A percentile compares a stretch with the other conserved stretches of the same genome.
Conservation (phyloP, 2,797 vertebrate genomes). For the Tinamus major region DNA sequence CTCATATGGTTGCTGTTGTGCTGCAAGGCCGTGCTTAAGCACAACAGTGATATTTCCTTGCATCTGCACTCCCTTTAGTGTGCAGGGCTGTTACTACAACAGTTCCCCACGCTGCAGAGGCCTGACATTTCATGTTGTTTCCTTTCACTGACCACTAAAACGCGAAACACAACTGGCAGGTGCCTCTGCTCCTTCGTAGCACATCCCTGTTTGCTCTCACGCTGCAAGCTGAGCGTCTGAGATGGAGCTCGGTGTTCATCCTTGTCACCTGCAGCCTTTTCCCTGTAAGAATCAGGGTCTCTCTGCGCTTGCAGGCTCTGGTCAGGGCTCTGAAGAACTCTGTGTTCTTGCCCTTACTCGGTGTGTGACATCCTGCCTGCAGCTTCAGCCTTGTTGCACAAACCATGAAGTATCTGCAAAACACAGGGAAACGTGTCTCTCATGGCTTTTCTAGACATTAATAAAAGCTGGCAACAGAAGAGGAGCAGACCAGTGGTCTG, state of each 20-base stretch:
- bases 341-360: not conserved
- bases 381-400: not conserved
- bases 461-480: not conserved
- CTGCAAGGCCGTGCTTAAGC: fast-evolving
- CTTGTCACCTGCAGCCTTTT: not conserved
- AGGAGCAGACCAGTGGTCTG: not conserved
- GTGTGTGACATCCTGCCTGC: not conserved
- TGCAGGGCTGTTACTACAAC: not conserved
- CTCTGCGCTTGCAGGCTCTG: not conserved
- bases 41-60: not conserved
- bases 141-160: not conserved
- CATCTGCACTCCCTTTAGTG: not conserved
- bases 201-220: not conserved
- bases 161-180: not conserved
- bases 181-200: not conserved
- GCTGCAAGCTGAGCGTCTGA: not conserved
- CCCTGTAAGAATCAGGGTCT: not conserved
- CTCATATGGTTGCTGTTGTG: not conserved
- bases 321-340: not conserved
- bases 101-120: not conserved
- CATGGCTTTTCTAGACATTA: not conserved
- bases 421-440: not conserved
- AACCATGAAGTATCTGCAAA: not conserved
- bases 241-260: not conserved
- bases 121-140: not conserved